Evolutionary conservation across 2,113 vertebrate species (phyloP).

Genomic region (Halcyon malimbica): DNA sequence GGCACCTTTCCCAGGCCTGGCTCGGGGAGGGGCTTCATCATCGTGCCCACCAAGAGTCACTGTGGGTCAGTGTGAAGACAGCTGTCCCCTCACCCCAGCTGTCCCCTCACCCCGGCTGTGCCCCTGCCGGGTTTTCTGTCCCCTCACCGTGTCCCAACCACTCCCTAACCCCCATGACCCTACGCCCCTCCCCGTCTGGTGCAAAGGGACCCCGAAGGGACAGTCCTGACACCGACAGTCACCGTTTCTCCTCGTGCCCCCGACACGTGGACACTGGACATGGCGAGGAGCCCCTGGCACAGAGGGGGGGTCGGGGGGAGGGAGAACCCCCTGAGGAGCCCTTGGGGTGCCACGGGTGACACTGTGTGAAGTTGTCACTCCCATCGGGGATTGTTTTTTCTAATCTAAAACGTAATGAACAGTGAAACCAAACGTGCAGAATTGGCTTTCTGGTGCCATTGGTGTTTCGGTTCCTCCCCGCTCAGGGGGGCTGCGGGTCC

Average conservation of each 20-base stretch:
- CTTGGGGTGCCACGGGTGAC: too few relatives aligned
- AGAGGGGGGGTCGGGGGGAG: too few relatives aligned
- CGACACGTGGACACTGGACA: neutral
- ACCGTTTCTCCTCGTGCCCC: neutral
- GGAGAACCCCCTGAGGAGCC: too few relatives aligned
- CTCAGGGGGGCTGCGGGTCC: too few relatives aligned
- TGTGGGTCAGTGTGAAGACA: neutral
- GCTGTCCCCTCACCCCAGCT: neutral
- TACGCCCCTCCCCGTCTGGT: neutral
- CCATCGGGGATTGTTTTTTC: too few relatives aligned
- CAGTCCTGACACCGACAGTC: neutral
- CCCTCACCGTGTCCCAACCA: too few relatives aligned
- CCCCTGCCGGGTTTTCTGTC: neutral
- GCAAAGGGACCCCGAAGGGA: neutral
- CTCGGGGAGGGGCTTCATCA: rapidly evolving
- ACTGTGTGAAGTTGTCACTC: too few relatives aligned
- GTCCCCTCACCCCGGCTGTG: neutral
- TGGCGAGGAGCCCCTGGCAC: too few relatives aligned
- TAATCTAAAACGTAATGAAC: too few relatives aligned
- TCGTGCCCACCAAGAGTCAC: neutral
- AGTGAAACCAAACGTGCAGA: too few relatives aligned
- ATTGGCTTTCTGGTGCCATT: too few relatives aligned
- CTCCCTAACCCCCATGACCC: neutral
- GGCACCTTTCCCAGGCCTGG: neutral
- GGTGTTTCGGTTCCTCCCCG: too few relatives aligned